Evolutionary conservation across 2,113 vertebrate genomes (phyloP).

Genomic region (Mohoua ochrocephala): DNA sequence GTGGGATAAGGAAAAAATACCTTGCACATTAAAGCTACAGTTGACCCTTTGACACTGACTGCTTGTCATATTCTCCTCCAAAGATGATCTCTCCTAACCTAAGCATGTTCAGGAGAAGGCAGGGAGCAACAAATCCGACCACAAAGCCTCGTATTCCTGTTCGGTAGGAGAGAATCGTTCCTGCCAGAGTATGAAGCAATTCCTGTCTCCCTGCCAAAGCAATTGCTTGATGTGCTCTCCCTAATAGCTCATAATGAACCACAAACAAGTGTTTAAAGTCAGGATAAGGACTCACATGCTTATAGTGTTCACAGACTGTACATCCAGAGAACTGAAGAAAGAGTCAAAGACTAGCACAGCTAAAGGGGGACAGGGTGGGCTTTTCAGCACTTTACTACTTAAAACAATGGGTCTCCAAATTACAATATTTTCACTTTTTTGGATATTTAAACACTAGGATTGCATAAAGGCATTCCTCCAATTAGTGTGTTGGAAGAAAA

Average conservation of each 20-base stretch:
- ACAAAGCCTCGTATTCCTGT: neutral
- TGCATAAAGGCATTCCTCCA: neutral
- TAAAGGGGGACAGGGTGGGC: neutral
- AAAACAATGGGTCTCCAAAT: neutral
- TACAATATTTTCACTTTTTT: neutral
- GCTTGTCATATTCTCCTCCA: neutral
- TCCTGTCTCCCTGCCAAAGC: slow-evolving; percentile 33
- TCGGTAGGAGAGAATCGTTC: neutral
- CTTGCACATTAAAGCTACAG: neutral
- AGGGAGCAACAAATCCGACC: neutral
- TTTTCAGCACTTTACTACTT: neutral
- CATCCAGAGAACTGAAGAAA: neutral
- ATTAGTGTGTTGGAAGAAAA: neutral
- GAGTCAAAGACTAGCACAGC: neutral
- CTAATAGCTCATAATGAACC: slow-evolving; percentile 54
- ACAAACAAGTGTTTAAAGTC: slow-evolving; percentile 57
- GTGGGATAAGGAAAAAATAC: neutral
- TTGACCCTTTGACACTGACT: neutral
- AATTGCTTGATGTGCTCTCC: slow-evolving; percentile 10
- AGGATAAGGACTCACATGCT: slow-evolving; percentile 30
- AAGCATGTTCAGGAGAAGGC: neutral
- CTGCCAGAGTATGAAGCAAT: slow-evolving; percentile 34
- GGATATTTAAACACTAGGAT: neutral
- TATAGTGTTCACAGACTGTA: neutral
- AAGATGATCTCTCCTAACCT: neutral